Evolutionary conservation across 1,140 invertebrate species (phyloP).

Genomic region (Plectrocnemia conspersa): DNA sequence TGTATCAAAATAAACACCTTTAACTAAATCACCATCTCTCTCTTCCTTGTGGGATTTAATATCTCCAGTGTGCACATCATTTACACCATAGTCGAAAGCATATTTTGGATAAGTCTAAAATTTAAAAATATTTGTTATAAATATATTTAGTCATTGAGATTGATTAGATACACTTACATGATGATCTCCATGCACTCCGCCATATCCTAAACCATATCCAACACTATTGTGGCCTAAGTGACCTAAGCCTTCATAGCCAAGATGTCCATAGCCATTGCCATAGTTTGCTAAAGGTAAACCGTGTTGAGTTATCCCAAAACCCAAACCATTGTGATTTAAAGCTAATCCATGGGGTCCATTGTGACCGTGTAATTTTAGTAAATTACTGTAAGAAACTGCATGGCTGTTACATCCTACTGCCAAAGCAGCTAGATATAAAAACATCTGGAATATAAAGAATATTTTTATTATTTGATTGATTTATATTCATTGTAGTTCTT

Average conservation of each 20-base stretch:
- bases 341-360: too few species aligned
- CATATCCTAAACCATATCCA: conserved; percentile 10
- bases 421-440: background rate
- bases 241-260: conserved; percentile 4
- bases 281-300: too few species aligned
- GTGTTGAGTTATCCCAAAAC: too few species aligned
- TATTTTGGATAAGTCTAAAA: conserved; percentile 37
- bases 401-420: background rate
- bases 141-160: conserved; percentile 7
- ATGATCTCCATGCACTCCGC: conserved; percentile 7
- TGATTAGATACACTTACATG: conserved; percentile 2
- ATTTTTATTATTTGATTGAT: too few species aligned
- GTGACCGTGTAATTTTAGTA: conserved; percentile 3
- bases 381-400: conserved; percentile 9
- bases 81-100: conserved; percentile 38
- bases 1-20: conserved; percentile 40
- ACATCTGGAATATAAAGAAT: conserved; percentile 3
- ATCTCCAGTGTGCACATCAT: conserved; percentile 39
- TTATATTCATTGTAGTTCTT: too few species aligned
- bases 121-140: too few species aligned
- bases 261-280: conserved; percentile 2
- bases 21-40: conserved; percentile 40
- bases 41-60: conserved; percentile 40
- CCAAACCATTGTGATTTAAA: too few species aligned
- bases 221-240: too few species aligned